Base-by-base conservation (phyloP, 2,888 invertebrate genomes). In the Drosophila leonis region DNA sequence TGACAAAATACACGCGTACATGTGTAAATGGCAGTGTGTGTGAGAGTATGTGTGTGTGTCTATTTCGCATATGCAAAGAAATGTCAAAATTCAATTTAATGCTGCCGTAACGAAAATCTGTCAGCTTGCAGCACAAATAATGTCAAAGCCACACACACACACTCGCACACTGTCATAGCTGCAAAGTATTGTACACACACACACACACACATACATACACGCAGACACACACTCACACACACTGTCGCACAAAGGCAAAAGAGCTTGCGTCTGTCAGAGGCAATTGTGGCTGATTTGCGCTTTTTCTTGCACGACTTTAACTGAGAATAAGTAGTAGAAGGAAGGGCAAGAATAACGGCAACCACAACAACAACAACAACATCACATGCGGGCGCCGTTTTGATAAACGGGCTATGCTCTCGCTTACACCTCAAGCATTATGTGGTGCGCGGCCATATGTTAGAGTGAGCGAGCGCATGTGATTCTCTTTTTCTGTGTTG, bases 61-160 rank as follows among this genome's bases (percentile, higher is more conserved):
- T 67, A 62, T 62, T 68, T 73, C 51, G 51, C 56, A 72, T 75
- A 81, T 72, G 74, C 79, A 84, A 87, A 82, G 88, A 83, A 84
- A 89, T 84, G 84, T 89, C 84, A 87, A 89, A 84, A 84, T 89
- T 89, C 84, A 84, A 89, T 84, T 84, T 89, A 89, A 84, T 84
- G 84, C 74, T 89, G 88, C 88, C 87, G 72, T 73, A 75, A 82
- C 79, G 79, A 84, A 87, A 89, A 89, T 84, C 89, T 89, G 84
- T 84, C 84, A 84, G 82, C 82, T 89, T 87, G 84, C 84, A 87
- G 89, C 87, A 86, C 84, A 84, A 84, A 88, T 88, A 88, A 75
- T 83, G 89, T 88, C 89, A 89, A 89, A 83, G 84, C 73, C 87
- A 87, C 61, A 75, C 70, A 75, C 70, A n/a, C n/a, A 65, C 49